Evolutionary conservation across 2,113 vertebrate genomes (phyloP).

Genomic region (Barnardius zonarius): DNA sequence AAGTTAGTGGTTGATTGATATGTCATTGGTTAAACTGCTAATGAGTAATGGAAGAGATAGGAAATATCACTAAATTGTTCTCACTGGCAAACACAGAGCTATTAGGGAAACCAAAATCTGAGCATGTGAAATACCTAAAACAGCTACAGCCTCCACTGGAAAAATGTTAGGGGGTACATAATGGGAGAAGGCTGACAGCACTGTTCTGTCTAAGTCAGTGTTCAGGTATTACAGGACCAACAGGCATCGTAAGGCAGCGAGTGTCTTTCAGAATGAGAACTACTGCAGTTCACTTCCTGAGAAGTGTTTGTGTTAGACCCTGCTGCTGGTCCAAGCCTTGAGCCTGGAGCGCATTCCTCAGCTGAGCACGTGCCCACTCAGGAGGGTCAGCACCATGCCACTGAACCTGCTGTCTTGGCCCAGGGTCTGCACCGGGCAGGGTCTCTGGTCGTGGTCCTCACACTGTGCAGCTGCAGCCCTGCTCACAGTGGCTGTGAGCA

Average conservation of each 20-base stretch:
- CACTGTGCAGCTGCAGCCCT: neutral
- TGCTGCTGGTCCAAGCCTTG: neutral
- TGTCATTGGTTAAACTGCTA: neutral
- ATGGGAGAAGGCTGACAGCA: neutral
- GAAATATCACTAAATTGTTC: neutral
- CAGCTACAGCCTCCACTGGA: neutral
- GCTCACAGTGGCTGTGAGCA: neutral
- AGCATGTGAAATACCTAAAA: neutral
- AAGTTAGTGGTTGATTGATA: neutral
- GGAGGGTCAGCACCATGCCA: accelerated
- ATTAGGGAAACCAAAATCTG: neutral
- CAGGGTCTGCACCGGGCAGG: neutral
- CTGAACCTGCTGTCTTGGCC: neutral
- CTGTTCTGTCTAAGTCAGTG: neutral
- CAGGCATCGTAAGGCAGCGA: neutral
- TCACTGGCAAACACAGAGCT: neutral
- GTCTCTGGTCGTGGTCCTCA: neutral
- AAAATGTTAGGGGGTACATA: neutral
- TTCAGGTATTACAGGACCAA: neutral
- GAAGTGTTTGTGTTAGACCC: neutral
- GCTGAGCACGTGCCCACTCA: accelerated
- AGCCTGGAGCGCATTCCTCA: neutral
- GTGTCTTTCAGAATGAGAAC: neutral
- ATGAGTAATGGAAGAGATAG: neutral
- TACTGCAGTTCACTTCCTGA: neutral